A percentile compares a stretch with the other conserved stretches of the same genome.
Evolutionary conservation across 2,797 vertebrate species (phyloP).

Genomic region (Yasuhikotakia modesta): DNA sequence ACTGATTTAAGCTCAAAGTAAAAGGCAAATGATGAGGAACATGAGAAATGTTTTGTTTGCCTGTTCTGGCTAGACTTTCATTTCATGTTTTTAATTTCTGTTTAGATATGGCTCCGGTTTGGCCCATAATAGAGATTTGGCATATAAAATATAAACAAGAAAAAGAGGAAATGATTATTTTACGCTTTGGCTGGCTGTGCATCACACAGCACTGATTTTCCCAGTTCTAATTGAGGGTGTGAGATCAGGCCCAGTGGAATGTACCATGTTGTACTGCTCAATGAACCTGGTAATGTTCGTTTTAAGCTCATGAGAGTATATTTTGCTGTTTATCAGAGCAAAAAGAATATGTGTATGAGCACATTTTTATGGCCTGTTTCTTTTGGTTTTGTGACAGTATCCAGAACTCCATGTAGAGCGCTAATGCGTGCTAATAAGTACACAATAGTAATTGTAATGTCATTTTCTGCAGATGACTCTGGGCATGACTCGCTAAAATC

Average conservation of each 20-base stretch:
- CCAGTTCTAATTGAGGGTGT: conserved; percentile 25
- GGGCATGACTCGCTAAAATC: conserved; percentile 84
- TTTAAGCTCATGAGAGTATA: not conserved
- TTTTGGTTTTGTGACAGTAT: not conserved
- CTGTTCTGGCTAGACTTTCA: conserved; percentile 7
- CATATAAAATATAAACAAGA: conserved; percentile 11
- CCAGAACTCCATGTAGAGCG: not conserved
- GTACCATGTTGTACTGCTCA: not conserved
- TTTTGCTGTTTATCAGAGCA: not conserved
- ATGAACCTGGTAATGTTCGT: conserved; percentile 15
- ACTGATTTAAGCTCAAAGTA: not conserved
- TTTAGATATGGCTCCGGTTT: conserved; percentile 20
- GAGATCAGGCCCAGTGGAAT: conserved; percentile 9
- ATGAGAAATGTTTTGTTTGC: not conserved
- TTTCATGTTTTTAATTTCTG: conserved; percentile 2
- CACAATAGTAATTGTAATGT: conserved; percentile 13
- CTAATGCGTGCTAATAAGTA: not conserved
- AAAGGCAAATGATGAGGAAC: not conserved
- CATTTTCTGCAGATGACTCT: conserved; percentile 65
- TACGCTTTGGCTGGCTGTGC: conserved; percentile 29
- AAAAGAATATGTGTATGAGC: conserved; percentile 12
- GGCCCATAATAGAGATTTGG: conserved; percentile 1
- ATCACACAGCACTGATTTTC: conserved; percentile 28
- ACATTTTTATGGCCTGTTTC: not conserved
- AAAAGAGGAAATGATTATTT: conserved; percentile 17